phyloP scores from a whole-genome alignment of 2,113 vertebrate species.

The Phoxinus phoxinus region DNA sequence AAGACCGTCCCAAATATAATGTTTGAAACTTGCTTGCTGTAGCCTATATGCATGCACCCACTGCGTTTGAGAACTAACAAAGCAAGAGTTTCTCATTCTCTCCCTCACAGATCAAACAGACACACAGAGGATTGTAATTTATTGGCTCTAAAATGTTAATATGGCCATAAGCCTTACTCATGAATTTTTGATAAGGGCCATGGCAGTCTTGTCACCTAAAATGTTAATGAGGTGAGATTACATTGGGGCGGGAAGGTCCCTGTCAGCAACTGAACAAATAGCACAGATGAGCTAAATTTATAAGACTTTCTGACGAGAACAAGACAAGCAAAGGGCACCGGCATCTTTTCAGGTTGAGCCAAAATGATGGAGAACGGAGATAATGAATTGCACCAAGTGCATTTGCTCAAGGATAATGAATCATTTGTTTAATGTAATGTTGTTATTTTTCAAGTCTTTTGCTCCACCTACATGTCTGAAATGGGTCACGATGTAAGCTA shows the following conservation, averaged over 20 bases:
- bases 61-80: slow-evolving; percentile 30
- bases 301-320: slow-evolving; percentile 62
- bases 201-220: slow-evolving; percentile 75
- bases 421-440: slow-evolving; percentile 41
- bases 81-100: slow-evolving; percentile 45
- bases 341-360: slow-evolving; percentile 53
- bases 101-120: slow-evolving; percentile 32
- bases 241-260: slow-evolving; percentile 62
- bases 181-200: slow-evolving; percentile 77
- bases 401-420: slow-evolving; percentile 59
- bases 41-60: not conserved
- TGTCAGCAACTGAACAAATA: slow-evolving; percentile 69
- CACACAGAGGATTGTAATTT: slow-evolving; percentile 69
- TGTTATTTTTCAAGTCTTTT: slow-evolving; percentile 41
- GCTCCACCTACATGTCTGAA: slow-evolving; percentile 27
- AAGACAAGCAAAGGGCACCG: slow-evolving; percentile 62
- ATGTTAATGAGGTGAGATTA: slow-evolving; percentile 81
- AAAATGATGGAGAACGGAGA: slow-evolving; percentile 56
- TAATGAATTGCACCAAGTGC: slow-evolving; percentile 62
- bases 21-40: slow-evolving; percentile 4
- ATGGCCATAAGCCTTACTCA: slow-evolving; percentile 73
- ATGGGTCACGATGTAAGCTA: slow-evolving; percentile 30
- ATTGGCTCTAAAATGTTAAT: slow-evolving; percentile 81
- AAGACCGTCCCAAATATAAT: not conserved
- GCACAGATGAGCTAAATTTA: slow-evolving; percentile 69